These are phyloP conservation scores for Choristoneura rosaceana DNA, from an alignment of 2,888 invertebrate species.

Conservation along the genomic window DNA sequence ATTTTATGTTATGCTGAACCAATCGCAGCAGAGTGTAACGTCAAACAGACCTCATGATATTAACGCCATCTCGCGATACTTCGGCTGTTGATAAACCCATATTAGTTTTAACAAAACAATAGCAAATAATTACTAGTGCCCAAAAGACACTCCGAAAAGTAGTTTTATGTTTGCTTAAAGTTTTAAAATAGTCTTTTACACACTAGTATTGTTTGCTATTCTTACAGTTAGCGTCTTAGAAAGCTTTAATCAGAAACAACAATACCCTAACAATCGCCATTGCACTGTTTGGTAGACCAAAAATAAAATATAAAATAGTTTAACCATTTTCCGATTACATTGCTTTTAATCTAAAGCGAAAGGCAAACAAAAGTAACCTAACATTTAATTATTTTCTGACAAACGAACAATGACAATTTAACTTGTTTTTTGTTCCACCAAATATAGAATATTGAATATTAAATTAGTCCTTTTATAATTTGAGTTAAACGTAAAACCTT, in stretches of 20 bases:
- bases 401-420: neutral
- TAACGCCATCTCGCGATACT: no score
- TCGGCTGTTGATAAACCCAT: no score
- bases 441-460: neutral
- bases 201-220: neutral
- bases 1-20: no score
- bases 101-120: neutral
- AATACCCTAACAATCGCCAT: neutral
- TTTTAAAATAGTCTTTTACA: neutral
- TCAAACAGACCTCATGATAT: no score
- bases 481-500: slow-evolving; percentile 5
- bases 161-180: no score
- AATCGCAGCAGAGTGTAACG: no score
- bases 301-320: neutral
- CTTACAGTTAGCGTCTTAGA: neutral
- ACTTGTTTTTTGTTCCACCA: neutral
- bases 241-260: neutral
- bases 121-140: slow-evolving; percentile 1
- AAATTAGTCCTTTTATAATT: neutral
- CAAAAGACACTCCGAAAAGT: neutral
- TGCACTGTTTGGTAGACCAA: slow-evolving; percentile 9
- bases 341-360: neutral
- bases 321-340: neutral
- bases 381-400: neutral
- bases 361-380: neutral